phyloP scores from a whole-genome alignment of 2,888 invertebrate genomes.

The Amphimallon solstitiale region DNA sequence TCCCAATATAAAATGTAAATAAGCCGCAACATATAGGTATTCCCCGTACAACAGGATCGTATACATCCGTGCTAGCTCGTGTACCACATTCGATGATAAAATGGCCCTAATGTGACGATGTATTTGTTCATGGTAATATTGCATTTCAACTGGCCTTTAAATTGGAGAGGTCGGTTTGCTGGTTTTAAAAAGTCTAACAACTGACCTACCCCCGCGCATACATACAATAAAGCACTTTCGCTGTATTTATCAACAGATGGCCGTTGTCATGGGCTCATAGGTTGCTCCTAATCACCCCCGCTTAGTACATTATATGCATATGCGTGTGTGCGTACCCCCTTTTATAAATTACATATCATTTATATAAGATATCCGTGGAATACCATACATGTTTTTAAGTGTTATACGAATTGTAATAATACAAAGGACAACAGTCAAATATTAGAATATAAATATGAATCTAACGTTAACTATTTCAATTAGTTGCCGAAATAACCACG shows the following conservation, averaged over 20 bases:
- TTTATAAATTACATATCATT: too few relatives aligned
- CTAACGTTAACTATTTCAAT: too few relatives aligned
- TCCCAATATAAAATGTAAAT: conserved; percentile 32
- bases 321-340: neutral
- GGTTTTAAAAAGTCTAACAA: conserved; percentile 16
- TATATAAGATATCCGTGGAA: too few relatives aligned
- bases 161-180: conserved; percentile 24
- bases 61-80: neutral
- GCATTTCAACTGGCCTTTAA: conserved; percentile 29
- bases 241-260: conserved; percentile 30
- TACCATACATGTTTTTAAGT: too few relatives aligned
- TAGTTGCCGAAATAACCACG: too few relatives aligned
- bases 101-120: conserved; percentile 26
- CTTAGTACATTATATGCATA: neutral
- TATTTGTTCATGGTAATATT: conserved; percentile 30
- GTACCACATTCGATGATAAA: conserved; percentile 17
- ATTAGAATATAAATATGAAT: too few relatives aligned
- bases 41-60: too few relatives aligned
- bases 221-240: conserved; percentile 30
- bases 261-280: neutral
- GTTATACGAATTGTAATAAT: too few relatives aligned
- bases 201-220: conserved; percentile 16
- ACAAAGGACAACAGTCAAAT: too few relatives aligned
- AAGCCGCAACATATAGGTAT: conserved; percentile 8
- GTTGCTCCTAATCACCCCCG: conserved; percentile 25